Evolutionary conservation across 2,797 vertebrate genomes (phyloP).

Genomic region (Iguana delicatissima): DNA sequence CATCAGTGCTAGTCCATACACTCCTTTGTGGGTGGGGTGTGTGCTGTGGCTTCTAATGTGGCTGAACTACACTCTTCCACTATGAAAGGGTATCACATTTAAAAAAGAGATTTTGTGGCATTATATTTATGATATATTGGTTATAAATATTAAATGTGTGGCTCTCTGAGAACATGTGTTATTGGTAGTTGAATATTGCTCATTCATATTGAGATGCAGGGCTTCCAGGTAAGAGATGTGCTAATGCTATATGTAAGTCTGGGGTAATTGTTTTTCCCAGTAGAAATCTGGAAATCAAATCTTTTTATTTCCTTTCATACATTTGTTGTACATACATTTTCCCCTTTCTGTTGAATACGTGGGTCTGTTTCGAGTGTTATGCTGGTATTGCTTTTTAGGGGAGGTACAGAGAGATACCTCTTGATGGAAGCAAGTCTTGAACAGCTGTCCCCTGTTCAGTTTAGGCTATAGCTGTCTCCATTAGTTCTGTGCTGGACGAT

Average conservation of each 20-base stretch:
- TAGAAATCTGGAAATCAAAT: neutral
- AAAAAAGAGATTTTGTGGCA: neutral
- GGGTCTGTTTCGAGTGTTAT: neutral
- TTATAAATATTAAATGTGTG: neutral
- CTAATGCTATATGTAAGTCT: too few relatives aligned
- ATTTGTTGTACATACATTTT: neutral
- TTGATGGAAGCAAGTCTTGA: too few relatives aligned
- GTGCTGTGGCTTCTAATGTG: too few relatives aligned
- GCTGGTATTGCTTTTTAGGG: too few relatives aligned
- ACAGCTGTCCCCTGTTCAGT: too few relatives aligned
- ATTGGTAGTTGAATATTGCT: neutral
- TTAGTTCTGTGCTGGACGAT: neutral
- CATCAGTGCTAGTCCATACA: too few relatives aligned
- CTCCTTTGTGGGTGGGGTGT: too few relatives aligned
- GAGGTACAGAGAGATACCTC: too few relatives aligned
- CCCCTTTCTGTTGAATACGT: neutral
- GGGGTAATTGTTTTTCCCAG: neutral
- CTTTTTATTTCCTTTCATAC: neutral
- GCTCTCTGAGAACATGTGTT: neutral
- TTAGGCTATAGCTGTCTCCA: neutral
- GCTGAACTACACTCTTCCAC: neutral
- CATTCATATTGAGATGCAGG: neutral
- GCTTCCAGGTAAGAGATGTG: neutral
- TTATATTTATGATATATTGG: neutral
- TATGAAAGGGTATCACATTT: neutral